phyloP scores from a whole-genome alignment of 2,797 vertebrate species.

The Rhynchonycteris naso region DNA sequence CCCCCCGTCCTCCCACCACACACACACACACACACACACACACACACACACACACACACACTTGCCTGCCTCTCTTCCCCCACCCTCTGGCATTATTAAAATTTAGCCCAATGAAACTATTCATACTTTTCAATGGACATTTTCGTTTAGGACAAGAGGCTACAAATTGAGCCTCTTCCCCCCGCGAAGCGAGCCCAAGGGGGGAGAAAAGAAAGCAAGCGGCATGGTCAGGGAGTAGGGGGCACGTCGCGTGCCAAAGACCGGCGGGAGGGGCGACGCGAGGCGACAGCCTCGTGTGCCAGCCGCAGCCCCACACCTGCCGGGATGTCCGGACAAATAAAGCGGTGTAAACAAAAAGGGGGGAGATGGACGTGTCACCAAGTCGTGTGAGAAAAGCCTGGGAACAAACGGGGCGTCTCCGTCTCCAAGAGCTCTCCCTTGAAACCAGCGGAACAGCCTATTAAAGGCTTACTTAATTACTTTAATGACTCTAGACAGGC shows the following conservation, averaged over 20 bases:
- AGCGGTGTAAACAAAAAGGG: conserved; percentile 96
- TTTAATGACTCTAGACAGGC: conserved; percentile 99
- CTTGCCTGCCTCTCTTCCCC: conserved; percentile 82
- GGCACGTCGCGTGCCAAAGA: conserved; percentile 97
- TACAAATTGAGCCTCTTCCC: conserved; percentile 99
- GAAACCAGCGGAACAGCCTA: conserved; percentile 99
- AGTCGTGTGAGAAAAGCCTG: conserved; percentile 99
- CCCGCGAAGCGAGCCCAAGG: conserved; percentile 84
- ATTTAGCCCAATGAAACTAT: conserved; percentile 99
- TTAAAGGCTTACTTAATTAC: conserved; percentile 99
- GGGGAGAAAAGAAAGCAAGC: conserved; percentile 75
- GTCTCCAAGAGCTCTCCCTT: conserved; percentile 97
- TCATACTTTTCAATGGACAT: conserved; percentile 99
- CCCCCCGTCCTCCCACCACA: conserved; percentile 93
- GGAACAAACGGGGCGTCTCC: conserved; percentile 96
- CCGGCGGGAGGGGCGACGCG: conserved; percentile 89
- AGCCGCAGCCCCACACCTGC: conserved; percentile 94
- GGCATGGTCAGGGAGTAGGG: conserved; percentile 65
- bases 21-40: conserved; percentile 86
- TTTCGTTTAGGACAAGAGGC: conserved; percentile 99
- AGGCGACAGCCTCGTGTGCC: conserved; percentile 94
- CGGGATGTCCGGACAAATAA: conserved; percentile 91
- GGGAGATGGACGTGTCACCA: conserved; percentile 98
- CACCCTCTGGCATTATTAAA: conserved; percentile 95
- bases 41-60: conserved; percentile 89